A percentile compares a stretch with the other conserved stretches of the same genome.
phyloP scores from a whole-genome alignment of 2,888 invertebrate species.

The Tuberolachnus salignus region DNA sequence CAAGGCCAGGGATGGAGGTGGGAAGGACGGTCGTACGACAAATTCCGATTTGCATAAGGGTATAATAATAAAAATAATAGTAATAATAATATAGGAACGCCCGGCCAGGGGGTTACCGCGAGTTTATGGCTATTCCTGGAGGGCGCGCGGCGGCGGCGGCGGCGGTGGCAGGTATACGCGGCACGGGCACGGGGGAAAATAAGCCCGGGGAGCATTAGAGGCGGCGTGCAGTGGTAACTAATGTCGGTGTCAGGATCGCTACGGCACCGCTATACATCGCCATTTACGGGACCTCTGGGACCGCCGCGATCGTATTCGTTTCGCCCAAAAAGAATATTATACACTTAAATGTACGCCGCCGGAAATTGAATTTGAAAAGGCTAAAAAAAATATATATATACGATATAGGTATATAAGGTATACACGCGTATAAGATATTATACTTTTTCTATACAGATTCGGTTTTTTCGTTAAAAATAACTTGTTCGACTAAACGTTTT shows the following conservation, averaged over 20 bases:
- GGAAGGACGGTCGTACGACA: not conserved
- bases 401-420: not conserved
- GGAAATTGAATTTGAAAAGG: conserved; percentile 52
- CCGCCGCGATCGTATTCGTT: conserved; percentile 50
- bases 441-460: conserved; percentile 32
- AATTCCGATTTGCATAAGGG: conserved; percentile 43
- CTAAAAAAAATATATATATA: conserved; percentile 29
- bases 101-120: conserved; percentile 13
- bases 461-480: conserved; percentile 21
- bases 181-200: conserved; percentile 21
- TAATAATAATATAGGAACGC: not conserved
- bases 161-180: not conserved
- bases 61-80: conserved; percentile 3
- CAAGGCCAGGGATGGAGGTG: not conserved
- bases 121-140: conserved; percentile 35
- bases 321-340: conserved; percentile 56
- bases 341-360: conserved; percentile 51
- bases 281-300: conserved; percentile 58
- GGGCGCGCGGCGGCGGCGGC: not conserved
- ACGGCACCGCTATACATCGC: conserved; percentile 58
- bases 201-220: conserved; percentile 53
- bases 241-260: conserved; percentile 57
- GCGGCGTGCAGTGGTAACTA: conserved; percentile 49
- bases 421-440: conserved; percentile 2
- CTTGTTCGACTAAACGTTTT: conserved; percentile 42